phyloP scores from a whole-genome alignment of 2,888 invertebrate species.

The Cybosia mesomella region DNA sequence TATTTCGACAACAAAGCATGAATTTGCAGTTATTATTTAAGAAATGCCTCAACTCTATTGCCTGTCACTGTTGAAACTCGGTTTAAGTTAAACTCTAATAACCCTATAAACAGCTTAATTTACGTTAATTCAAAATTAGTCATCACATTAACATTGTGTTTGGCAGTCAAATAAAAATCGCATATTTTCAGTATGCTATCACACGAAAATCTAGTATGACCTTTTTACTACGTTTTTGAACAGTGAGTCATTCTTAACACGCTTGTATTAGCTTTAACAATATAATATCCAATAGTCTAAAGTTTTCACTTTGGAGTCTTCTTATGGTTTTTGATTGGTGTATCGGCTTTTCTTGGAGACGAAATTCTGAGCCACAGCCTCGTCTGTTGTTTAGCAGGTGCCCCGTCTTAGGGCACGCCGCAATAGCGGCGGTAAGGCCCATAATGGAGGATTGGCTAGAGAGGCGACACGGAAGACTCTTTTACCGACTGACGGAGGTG shows the following conservation, averaged over 20 bases:
- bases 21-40: background rate
- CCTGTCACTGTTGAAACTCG: slow-evolving; percentile 1
- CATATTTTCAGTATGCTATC: background rate
- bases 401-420: too few relatives aligned
- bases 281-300: too few relatives aligned
- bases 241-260: background rate
- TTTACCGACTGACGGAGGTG: too few relatives aligned
- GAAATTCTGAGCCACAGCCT: too few relatives aligned
- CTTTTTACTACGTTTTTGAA: background rate
- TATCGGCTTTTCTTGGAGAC: too few relatives aligned
- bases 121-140: background rate
- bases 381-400: too few relatives aligned
- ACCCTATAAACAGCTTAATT: background rate
- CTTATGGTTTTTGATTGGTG: too few relatives aligned
- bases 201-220: background rate
- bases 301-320: too few relatives aligned
- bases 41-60: background rate
- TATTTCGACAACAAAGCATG: background rate
- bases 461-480: too few relatives aligned
- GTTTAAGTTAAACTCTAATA: background rate
- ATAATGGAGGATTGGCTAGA: too few relatives aligned
- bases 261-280: background rate
- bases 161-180: background rate
- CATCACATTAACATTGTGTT: background rate
- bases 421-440: too few relatives aligned